Evolutionary conservation across 23 tunicate species (phyloP), one percentile per base, ranked within the genome.

Genomic region (Diplosoma virens): DNA sequence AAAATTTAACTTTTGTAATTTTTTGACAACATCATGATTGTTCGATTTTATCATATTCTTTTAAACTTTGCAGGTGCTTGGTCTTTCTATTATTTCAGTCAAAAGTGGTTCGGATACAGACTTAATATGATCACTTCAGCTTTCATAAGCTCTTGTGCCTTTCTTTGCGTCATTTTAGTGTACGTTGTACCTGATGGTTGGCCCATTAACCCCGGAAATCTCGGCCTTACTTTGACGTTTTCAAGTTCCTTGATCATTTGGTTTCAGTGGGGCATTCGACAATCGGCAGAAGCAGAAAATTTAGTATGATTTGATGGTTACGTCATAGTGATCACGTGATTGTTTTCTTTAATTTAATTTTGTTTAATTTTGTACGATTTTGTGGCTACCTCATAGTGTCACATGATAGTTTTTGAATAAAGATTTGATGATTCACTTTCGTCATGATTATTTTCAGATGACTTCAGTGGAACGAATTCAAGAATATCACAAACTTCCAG

Each of bases 391-490:
- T n/a, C n/a, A n/a, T n/a, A n/a, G n/a, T n/a, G n/a, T n/a, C n/a
- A n/a, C n/a, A n/a, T n/a, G n/a, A n/a, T n/a, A n/a, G n/a, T n/a
- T n/a, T n/a, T n/a, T n/a, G n/a, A n/a, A n/a, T n/a, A n/a, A n/a
- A n/a, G n/a, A n/a, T n/a, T n/a, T n/a, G n/a, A n/a, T n/a, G n/a
- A n/a, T n/a, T n/a, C n/a, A n/a, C n/a, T n/a, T n/a, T n/a, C n/a
- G n/a, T n/a, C 29, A 30, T 78, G n/a, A 14, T 14, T 7, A n/a
- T 31, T 47, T 73, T 1, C 50, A 89, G 97, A 92, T 92, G 97
- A 92, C 97, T 1, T 92, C 97, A 26, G 97, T 92, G 30, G 97
- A 92, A 80, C 56, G 97, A 52, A 73, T 92, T 16, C 87, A 86
- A 22, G 87, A 85, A 61, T 92, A 92, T 59, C 82, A 77, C 67